phyloP scores from a whole-genome alignment of 2,797 vertebrate genomes.

The Distichodus sexfasciatus region DNA sequence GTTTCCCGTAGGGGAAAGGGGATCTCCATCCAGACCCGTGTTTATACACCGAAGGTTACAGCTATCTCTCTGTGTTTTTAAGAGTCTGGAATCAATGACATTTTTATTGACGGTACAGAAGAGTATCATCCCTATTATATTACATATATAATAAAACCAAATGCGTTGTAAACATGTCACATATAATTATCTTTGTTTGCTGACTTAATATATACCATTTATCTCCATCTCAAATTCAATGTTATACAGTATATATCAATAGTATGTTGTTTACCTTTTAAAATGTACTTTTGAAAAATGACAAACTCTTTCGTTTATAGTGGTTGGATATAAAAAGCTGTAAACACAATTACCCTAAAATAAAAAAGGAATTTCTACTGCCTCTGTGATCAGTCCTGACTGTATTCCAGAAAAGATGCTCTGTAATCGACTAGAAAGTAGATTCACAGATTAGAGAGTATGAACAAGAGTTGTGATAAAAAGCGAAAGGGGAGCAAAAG shows the following conservation, averaged over 20 bases:
- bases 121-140: not conserved
- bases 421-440: not conserved
- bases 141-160: not conserved
- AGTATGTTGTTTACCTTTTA: no score
- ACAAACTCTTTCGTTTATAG: no score
- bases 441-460: not conserved
- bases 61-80: constrained; percentile 21
- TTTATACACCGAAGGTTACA: constrained; percentile 14
- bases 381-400: no score
- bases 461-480: constrained; percentile 19
- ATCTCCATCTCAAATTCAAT: no score
- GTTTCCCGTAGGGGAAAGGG: constrained; percentile 22
- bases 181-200: no score
- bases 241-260: no score
- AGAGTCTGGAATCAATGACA: constrained; percentile 18
- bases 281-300: no score
- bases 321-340: no score
- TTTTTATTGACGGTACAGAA: constrained; percentile 10
- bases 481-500: constrained; percentile 24
- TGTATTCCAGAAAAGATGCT: not conserved
- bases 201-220: no score
- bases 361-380: no score
- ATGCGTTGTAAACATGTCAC: no score
- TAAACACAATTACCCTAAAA: no score
- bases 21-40: constrained; percentile 17